Percentiles rank a stretch among this genome's conserved stretches.
These are phyloP conservation scores for Brachionus rotundiformis DNA, from an alignment of 1,140 invertebrate genomes.

Conservation along the genomic window DNA sequence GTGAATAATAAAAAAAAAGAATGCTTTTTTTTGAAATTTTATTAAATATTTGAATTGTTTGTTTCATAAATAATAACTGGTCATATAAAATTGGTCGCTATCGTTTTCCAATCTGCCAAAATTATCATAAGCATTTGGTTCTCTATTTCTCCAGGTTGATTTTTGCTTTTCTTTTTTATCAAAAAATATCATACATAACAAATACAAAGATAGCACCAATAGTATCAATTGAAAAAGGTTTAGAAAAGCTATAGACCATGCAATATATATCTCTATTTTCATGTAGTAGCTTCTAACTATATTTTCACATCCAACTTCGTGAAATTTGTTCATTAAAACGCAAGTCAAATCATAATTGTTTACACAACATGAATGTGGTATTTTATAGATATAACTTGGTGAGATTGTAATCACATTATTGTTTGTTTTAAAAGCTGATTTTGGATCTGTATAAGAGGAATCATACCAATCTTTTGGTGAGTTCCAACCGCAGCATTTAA, in stretches of 20 bases:
- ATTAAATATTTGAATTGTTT: background rate
- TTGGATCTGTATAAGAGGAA: slow-evolving; percentile 24
- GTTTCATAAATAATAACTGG: slow-evolving; percentile 38
- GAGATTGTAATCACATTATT: slow-evolving; percentile 37
- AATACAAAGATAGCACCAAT: slow-evolving; percentile 13
- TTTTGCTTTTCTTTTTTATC: slow-evolving; percentile 22
- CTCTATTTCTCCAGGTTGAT: background rate
- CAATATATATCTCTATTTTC: slow-evolving; percentile 43
- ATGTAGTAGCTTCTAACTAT: slow-evolving; percentile 21
- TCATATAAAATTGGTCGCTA: slow-evolving; percentile 42
- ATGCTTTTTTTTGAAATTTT: background rate
- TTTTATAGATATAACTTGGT: slow-evolving; percentile 40
- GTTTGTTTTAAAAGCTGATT: background rate
- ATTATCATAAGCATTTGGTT: background rate
- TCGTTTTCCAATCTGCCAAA: background rate
- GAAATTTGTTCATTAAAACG: slow-evolving; percentile 46
- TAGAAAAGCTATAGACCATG: slow-evolving; percentile 42
- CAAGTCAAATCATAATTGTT: slow-evolving; percentile 44
- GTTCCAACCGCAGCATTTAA: slow-evolving; percentile 48
- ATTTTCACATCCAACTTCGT: slow-evolving; percentile 32
- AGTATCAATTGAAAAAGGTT: slow-evolving; percentile 50
- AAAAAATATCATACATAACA: slow-evolving; percentile 50
- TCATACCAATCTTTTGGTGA: slow-evolving; percentile 36
- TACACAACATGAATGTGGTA: slow-evolving; percentile 46
- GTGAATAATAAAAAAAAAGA: background rate